A percentile compares a stretch with the other conserved stretches of the same genome.
phyloP scores from a whole-genome alignment of 2,113 vertebrate species.

The Nerophis lumbriciformis region DNA sequence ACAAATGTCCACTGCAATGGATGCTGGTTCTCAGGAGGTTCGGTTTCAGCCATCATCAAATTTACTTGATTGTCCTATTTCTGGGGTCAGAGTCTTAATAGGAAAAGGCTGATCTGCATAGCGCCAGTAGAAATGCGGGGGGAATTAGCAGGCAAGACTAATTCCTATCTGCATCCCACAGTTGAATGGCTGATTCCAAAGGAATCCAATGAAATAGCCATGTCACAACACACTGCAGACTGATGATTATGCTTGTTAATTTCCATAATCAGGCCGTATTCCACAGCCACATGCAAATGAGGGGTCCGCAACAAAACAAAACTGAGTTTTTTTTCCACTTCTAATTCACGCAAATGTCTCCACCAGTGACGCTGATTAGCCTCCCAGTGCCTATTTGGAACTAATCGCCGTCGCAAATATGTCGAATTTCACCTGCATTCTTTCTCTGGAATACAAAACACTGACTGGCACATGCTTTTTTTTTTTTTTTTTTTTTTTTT shows the following conservation, averaged over 20 bases:
- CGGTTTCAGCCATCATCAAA: not conserved
- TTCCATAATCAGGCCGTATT: constrained; percentile 28
- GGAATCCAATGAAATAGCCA: constrained; percentile 39
- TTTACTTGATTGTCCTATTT: constrained; percentile 39
- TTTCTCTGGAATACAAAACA: not conserved
- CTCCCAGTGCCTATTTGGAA: constrained; percentile 22
- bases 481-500: too few relatives aligned
- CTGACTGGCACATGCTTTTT: not conserved
- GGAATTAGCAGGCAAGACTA: constrained; percentile 41
- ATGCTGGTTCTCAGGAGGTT: too few relatives aligned
- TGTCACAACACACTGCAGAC: constrained; percentile 35
- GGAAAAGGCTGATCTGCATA: constrained; percentile 36
- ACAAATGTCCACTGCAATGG: too few relatives aligned
- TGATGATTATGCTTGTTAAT: constrained; percentile 37
- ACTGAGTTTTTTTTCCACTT: constrained; percentile 6
- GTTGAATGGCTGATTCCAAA: constrained; percentile 45
- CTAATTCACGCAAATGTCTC: constrained; percentile 11
- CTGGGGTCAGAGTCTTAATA: constrained; percentile 50
- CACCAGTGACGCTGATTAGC: constrained; percentile 33
- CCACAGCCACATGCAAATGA: constrained; percentile 10
- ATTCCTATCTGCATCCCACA: constrained; percentile 33
- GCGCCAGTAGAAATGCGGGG: constrained; percentile 28
- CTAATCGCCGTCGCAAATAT: not conserved
- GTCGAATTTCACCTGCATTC: not conserved
- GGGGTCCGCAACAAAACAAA: constrained; percentile 20